phyloP scores from a whole-genome alignment of 2,797 vertebrate species.

The Strix occidentalis region DNA sequence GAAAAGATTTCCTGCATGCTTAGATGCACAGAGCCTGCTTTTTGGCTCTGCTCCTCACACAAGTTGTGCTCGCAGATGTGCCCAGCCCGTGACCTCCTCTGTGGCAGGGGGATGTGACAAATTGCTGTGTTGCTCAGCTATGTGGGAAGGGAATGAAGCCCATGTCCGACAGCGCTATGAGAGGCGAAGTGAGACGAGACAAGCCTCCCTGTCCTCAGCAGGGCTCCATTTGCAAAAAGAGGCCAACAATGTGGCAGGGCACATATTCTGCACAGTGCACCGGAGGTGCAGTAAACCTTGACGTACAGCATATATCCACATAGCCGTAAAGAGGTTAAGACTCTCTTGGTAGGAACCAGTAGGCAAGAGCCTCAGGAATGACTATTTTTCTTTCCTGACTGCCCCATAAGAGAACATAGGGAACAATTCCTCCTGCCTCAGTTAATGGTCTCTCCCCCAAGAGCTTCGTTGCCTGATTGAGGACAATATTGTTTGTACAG shows the following conservation, averaged over 20 bases:
- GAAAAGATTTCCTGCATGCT: not conserved
- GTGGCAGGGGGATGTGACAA: not conserved
- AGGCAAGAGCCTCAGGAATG: constrained; percentile 31
- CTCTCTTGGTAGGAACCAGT: constrained; percentile 47
- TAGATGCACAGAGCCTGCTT: not conserved
- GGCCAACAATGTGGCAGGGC: not conserved
- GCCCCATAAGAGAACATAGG: not conserved
- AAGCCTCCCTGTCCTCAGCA: not conserved
- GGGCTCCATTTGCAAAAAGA: not conserved
- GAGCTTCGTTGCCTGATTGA: not conserved
- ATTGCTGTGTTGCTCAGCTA: not conserved
- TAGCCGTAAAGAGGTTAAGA: constrained; percentile 29
- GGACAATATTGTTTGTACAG: not conserved
- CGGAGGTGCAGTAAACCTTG: not conserved
- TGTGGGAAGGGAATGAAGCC: not conserved
- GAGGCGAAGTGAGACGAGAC: not conserved
- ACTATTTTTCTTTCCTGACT: constrained; percentile 52
- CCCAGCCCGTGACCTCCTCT: not conserved
- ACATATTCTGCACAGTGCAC: not conserved
- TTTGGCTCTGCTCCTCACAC: not conserved
- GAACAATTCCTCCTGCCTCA: constrained; percentile 38
- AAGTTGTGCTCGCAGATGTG: not conserved
- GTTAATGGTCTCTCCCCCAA: constrained; percentile 33
- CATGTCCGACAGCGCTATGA: fast-evolving
- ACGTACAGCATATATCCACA: not conserved